Evolutionary conservation across 2,797 vertebrate species (phyloP).

Genomic region (Aselliscus stoliczkanus): DNA sequence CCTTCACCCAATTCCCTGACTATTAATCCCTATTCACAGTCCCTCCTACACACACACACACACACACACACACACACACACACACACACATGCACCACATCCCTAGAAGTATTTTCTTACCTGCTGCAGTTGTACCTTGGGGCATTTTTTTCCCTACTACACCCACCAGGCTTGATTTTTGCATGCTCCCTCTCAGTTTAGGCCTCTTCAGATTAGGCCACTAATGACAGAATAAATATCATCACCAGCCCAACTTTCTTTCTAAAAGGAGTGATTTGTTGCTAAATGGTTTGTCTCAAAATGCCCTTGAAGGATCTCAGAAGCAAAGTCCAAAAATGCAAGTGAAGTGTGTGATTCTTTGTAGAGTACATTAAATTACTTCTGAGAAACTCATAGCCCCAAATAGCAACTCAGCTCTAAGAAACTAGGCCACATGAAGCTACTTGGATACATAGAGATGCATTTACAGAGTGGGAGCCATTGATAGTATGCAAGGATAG

Average conservation of each 20-base stretch:
- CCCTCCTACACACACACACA: neutral
- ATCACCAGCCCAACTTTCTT: neutral
- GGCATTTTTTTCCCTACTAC: neutral
- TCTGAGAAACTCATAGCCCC: conserved; percentile 27
- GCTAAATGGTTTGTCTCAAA: conserved; percentile 3
- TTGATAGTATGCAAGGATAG: neutral
- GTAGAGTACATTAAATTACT: conserved; percentile 1
- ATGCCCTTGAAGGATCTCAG: neutral
- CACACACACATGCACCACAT: neutral
- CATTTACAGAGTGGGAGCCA: neutral
- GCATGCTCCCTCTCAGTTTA: neutral
- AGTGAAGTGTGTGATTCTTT: neutral
- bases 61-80: neutral
- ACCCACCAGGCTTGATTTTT: conserved; percentile 1
- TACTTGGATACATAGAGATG: neutral
- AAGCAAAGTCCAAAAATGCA: conserved; percentile 27
- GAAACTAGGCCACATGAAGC: neutral
- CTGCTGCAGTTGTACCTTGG: neutral
- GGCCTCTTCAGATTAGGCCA: neutral
- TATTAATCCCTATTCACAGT: neutral
- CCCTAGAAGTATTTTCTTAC: neutral
- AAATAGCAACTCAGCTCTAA: neutral
- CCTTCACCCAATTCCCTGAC: neutral
- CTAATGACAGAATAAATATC: neutral
- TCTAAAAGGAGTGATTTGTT: neutral